A percentile compares a stretch with the other conserved stretches of the same genome.
phyloP scores from a whole-genome alignment of 2,797 vertebrate species.

The Leontocebus nigricollis region DNA sequence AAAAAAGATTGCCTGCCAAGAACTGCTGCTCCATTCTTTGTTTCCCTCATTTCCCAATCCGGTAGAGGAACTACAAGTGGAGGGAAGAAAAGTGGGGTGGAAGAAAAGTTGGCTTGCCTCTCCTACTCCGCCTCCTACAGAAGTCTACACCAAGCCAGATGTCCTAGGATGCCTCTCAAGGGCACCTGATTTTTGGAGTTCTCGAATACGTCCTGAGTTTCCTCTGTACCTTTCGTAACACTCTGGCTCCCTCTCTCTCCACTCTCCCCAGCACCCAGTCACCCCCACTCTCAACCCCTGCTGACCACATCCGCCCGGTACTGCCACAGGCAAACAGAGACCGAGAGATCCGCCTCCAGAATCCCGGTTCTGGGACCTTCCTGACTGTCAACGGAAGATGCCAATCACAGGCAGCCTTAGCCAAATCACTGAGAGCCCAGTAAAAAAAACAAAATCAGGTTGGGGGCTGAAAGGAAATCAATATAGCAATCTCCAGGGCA shows the following conservation, averaged over 20 bases:
- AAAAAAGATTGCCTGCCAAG: background rate
- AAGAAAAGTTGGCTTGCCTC: background rate
- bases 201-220: background rate
- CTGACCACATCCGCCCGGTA: background rate
- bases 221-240: background rate
- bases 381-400: conserved; percentile 38
- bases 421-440: background rate
- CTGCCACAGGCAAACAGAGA: background rate
- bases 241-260: background rate
- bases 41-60: background rate
- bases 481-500: background rate
- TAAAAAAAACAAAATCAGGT: background rate
- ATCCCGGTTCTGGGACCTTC: background rate
- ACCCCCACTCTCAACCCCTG: too few species aligned
- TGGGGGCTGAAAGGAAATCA: conserved; percentile 22
- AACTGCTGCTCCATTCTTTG: background rate
- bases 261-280: background rate
- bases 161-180: background rate
- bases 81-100: background rate
- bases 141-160: background rate
- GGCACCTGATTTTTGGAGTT: background rate
- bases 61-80: background rate
- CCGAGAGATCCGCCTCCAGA: background rate
- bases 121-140: too few species aligned
- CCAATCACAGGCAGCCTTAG: conserved; percentile 26